Conservation (phyloP, 2,888 invertebrate species). For the Tinea semifulvella region DNA sequence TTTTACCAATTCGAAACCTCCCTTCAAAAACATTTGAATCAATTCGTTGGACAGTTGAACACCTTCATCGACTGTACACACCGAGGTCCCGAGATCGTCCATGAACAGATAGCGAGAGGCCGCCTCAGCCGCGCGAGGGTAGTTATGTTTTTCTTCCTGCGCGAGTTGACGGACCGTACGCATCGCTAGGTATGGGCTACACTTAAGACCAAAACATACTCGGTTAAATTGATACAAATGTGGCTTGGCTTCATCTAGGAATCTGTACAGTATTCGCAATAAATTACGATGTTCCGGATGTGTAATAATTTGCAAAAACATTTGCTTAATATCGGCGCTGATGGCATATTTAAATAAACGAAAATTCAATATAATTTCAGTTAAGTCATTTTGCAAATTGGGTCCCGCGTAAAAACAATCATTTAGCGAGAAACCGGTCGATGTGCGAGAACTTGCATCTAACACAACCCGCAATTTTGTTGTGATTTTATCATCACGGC, state of each 20-base stretch:
- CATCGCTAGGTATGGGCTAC: conserved; percentile 17
- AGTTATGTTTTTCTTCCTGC: too few relatives aligned
- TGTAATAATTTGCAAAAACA: conserved; percentile 8
- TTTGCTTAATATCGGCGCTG: conserved; percentile 12
- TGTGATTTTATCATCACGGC: conserved; percentile 3
- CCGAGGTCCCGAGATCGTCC: too few relatives aligned
- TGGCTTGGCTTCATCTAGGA: conserved; percentile 11
- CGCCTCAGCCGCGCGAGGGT: too few relatives aligned
- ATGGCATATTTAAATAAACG: conserved; percentile 8
- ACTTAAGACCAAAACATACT: conserved; percentile 18
- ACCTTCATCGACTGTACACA: too few relatives aligned
- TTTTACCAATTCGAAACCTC: too few relatives aligned
- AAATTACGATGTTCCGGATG: conserved; percentile 13
- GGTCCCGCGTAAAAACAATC: conserved; percentile 19
- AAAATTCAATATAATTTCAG: conserved; percentile 8
- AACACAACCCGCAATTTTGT: conserved; percentile 14
- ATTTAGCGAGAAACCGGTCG: conserved; percentile 17
- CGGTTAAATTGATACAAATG: conserved; percentile 16
- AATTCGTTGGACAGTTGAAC: too few relatives aligned
- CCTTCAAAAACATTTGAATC: too few relatives aligned
- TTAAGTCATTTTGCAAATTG: conserved; percentile 15
- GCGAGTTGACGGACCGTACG: conserved; percentile 18
- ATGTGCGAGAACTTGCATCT: conserved; percentile 12
- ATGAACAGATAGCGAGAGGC: too few relatives aligned
- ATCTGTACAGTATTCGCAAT: conserved; percentile 18